Conservation (phyloP, 2,888 invertebrate species). For the Drosophila putrida region DNA sequence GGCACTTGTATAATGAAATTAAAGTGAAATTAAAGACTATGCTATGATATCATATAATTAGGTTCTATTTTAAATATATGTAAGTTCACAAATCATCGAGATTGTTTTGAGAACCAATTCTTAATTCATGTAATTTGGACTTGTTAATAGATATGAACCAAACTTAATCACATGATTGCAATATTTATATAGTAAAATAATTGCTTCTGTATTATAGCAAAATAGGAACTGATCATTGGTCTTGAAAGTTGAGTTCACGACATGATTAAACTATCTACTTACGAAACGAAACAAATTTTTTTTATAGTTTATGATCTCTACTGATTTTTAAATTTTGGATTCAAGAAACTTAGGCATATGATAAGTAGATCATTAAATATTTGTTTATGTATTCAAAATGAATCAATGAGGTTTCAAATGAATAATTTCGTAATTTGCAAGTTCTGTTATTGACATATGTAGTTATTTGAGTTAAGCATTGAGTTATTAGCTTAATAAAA, state of each 20-base stretch:
- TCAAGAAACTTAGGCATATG: neutral
- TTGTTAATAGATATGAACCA: neutral
- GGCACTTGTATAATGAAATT: neutral
- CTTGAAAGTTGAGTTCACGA: conserved; percentile 1
- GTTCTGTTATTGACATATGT: no score
- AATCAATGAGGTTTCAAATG: no score
- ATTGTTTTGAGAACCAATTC: neutral
- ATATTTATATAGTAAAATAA: neutral
- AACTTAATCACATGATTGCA: neutral
- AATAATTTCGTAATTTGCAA: no score
- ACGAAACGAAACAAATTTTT: neutral
- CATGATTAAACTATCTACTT: conserved; percentile 1
- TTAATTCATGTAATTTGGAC: neutral
- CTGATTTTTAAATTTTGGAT: conserved; percentile 1
- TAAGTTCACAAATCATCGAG: neutral
- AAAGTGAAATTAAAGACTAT: neutral
- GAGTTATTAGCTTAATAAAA: no score
- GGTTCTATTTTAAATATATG: neutral
- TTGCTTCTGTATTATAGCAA: neutral
- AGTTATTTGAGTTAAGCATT: no score
- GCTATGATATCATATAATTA: no score
- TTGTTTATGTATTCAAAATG: no score
- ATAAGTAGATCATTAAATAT: neutral
- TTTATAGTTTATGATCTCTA: conserved; percentile 1
- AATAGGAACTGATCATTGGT: neutral